phyloP scores from a whole-genome alignment of 2,797 vertebrate genomes.

The Chiroxiphia lanceolata region DNA sequence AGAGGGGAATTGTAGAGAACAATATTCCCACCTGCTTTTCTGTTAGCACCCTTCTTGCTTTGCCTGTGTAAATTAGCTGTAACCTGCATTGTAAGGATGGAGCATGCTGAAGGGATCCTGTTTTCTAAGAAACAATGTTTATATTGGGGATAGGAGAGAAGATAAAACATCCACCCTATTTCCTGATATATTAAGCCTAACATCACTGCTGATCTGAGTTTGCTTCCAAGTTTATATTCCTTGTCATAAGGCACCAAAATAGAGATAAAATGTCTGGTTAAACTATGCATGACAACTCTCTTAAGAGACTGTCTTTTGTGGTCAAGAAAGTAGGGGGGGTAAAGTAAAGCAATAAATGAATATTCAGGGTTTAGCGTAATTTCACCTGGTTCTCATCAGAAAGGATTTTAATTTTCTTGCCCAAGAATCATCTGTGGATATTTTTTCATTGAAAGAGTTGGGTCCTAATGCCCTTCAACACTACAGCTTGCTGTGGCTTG shows the following conservation, averaged over 20 bases:
- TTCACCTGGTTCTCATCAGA: neutral
- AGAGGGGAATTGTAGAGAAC: neutral
- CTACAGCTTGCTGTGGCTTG: neutral
- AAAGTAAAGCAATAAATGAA: neutral
- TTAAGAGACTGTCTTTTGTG: neutral
- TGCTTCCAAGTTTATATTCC: neutral
- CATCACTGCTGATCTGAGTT: neutral
- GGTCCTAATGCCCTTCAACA: neutral
- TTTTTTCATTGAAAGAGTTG: neutral
- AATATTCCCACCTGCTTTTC: neutral
- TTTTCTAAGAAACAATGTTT: neutral
- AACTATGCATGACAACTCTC: neutral
- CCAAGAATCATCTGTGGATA: neutral
- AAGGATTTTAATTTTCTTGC: neutral
- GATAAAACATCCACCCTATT: neutral
- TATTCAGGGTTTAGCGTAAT: neutral
- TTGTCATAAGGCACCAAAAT: neutral
- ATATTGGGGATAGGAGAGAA: neutral
- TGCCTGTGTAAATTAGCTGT: neutral
- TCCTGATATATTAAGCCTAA: neutral
- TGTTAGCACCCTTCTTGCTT: neutral
- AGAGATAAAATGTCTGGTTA: neutral
- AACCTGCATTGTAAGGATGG: neutral
- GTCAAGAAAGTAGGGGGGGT: neutral
- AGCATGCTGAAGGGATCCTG: neutral